These are phyloP conservation scores for Cisticola juncidis DNA, from an alignment of 2,113 vertebrate species.

Conservation along the genomic window DNA sequence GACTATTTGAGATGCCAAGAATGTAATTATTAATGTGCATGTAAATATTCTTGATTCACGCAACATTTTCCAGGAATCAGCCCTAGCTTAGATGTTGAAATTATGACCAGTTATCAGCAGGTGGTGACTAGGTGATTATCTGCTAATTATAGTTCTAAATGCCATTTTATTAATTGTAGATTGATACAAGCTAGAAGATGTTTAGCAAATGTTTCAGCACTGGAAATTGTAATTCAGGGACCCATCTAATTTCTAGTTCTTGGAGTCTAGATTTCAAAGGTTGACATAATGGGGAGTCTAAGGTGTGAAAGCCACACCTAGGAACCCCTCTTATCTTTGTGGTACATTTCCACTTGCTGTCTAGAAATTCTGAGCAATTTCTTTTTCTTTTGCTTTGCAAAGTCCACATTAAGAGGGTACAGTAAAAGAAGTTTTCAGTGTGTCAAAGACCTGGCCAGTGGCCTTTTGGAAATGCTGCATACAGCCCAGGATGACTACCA, in stretches of 20 bases:
- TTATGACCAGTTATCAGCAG: not conserved
- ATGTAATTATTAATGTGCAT: not conserved
- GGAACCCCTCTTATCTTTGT: not conserved
- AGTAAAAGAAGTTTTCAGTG: not conserved
- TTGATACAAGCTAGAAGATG: not conserved
- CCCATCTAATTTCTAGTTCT: not conserved
- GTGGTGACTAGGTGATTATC: not conserved
- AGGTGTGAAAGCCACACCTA: not conserved
- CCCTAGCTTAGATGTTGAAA: not conserved
- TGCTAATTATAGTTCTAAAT: not conserved
- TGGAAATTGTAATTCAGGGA: not conserved
- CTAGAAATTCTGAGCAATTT: not conserved
- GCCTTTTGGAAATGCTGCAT: not conserved
- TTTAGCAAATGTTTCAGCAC: not conserved
- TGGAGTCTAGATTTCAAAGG: not conserved
- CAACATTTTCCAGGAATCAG: not conserved
- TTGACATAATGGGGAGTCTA: not conserved
- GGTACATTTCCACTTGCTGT: not conserved
- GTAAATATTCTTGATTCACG: slow-evolving; percentile 10
- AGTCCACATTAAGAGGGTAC: not conserved
- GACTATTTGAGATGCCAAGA: slow-evolving; percentile 1
- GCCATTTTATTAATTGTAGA: slow-evolving; percentile 1
- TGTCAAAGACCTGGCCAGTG: not conserved
- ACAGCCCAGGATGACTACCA: not conserved
- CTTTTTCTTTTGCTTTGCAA: not conserved